Conservation (phyloP, 2,113 vertebrate species). For the Oriolus oriolus region DNA sequence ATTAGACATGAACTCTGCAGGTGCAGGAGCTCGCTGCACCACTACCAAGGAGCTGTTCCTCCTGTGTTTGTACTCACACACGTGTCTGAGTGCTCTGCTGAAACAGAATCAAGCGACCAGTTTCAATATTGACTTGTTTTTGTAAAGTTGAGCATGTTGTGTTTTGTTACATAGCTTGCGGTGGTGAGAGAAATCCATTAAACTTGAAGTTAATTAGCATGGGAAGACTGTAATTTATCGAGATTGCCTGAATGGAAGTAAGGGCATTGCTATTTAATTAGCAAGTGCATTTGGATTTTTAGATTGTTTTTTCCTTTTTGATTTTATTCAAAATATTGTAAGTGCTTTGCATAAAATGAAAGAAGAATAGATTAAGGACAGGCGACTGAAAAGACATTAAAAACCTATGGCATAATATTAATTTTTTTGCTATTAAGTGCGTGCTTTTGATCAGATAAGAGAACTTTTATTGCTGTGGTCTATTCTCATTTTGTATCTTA, state of each 20-base stretch:
- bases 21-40: not conserved
- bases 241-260: not conserved
- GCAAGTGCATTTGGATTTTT: not conserved
- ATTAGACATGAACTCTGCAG: not conserved
- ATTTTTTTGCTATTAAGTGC: not conserved
- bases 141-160: not conserved
- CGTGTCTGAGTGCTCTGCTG: not conserved
- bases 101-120: not conserved
- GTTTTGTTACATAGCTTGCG: not conserved
- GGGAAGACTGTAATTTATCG: not conserved
- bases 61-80: not conserved
- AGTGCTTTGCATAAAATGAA: not conserved
- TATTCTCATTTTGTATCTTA: not conserved
- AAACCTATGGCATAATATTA: not conserved
- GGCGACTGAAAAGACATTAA: not conserved
- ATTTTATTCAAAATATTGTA: not conserved
- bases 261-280: slow-evolving; percentile 16
- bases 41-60: not conserved
- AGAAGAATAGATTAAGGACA: not conserved
- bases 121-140: not conserved
- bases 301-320: not conserved
- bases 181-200: slow-evolving; percentile 20
- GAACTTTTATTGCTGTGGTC: not conserved
- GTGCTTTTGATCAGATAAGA: not conserved
- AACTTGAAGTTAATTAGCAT: slow-evolving; percentile 28